These are phyloP conservation scores for Heliocidaris tuberculata DNA, from an alignment of 35 echinoderm and acorn worm species.

Conservation along the genomic window DNA sequence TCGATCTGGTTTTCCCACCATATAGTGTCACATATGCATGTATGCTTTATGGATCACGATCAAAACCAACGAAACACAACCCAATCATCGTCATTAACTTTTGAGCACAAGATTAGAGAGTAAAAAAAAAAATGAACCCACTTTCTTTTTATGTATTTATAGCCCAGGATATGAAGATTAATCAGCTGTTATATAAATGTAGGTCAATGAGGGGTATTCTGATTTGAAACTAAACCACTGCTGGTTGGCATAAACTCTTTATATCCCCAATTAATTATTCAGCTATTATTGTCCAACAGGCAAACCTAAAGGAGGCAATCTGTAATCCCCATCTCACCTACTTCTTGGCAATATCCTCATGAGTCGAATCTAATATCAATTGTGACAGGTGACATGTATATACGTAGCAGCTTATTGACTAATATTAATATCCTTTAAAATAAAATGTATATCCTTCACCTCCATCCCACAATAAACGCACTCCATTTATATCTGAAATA, in stretches of 20 bases:
- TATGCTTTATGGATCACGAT: too few species aligned
- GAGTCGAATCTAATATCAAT: too few species aligned
- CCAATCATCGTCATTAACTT: too few species aligned
- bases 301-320: not conserved
- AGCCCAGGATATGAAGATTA: not conserved
- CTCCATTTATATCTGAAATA: not conserved
- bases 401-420: not conserved
- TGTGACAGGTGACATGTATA: not conserved
- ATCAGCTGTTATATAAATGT: not conserved
- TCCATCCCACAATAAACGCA: not conserved
- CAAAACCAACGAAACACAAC: too few species aligned
- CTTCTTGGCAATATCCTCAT: too few species aligned
- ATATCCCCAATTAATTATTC: not conserved
- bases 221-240: not conserved
- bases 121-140: too few species aligned
- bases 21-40: too few species aligned
- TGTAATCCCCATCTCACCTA: not conserved
- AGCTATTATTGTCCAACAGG: too few species aligned
- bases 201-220: not conserved
- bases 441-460: not conserved
- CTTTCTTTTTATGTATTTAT: too few species aligned
- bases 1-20: too few species aligned
- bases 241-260: not conserved
- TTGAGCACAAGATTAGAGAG: too few species aligned
- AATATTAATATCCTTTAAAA: not conserved